Base-by-base conservation (phyloP, 2,888 invertebrate species). In the Lycocerus yunnanus region DNA sequence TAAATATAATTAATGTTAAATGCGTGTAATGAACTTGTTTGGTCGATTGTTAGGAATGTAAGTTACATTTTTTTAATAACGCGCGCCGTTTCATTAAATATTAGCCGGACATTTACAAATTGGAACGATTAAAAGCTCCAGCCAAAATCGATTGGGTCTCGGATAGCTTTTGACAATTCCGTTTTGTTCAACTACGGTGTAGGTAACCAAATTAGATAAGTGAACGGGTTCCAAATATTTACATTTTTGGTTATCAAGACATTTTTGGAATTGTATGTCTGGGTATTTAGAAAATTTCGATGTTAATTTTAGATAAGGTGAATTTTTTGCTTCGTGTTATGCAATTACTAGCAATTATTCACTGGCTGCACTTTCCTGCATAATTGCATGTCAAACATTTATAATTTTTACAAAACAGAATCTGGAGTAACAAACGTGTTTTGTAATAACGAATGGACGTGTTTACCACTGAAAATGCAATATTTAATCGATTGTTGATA, bases 401-500 rank as follows among this genome's bases (percentile, higher is more conserved):
- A 68, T 68, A 75, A 75, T 73, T 80, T 78, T 75, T 78, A 8
- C 76, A 69, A 73, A 2, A 10, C 61, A 74, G 75, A 80, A 77
- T 69, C 73, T 77, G 66, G 72, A 70, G 61, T 69, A 43, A n/a
- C 43, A 43, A 61, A 61, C 74, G 58, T 18, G 71, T 74, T 71
- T 76, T 67, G 68, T 59, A 72, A 72, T 67, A 70, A 70, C 75
- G 71, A 73, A 70, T 70, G 73, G 68, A 20, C 68, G 27, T 71
- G 74, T 75, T 79, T 79, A 71, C 80, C 81, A 76, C 74, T 80
- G 79, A 79, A 79, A 82, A 83, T 83, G 81, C 27, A 61, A 16
- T 71, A 71, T 80, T 82, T 80, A 82, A 83, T 80, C 81, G 81
- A 82, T 82, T 79, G 81, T 78, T 78, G 81, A 82, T 81, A 79